Conservation (phyloP, 2,797 vertebrate genomes). For the Iguana delicatissima region DNA sequence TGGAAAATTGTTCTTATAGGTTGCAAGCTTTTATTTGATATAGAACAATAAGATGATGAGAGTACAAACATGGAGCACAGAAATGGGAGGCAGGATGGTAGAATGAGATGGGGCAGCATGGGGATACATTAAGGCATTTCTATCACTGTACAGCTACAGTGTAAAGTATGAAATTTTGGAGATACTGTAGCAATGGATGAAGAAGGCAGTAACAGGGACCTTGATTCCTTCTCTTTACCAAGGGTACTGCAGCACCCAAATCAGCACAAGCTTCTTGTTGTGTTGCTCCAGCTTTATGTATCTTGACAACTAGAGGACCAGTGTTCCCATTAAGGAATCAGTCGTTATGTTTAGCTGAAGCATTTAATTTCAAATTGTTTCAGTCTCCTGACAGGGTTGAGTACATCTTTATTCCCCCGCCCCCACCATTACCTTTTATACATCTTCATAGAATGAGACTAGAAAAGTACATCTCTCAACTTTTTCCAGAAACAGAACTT, state of each 20-base stretch:
- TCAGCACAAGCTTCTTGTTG: background rate
- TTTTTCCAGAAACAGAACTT: background rate
- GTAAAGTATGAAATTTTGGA: background rate
- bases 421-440: background rate
- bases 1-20: background rate
- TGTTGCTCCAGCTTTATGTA: background rate
- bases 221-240: background rate
- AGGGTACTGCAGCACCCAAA: background rate
- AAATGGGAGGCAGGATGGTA: conserved; percentile 29
- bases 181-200: background rate
- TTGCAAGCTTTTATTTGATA: conserved; percentile 2
- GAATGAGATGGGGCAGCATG: conserved; percentile 18
- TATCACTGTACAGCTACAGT: background rate
- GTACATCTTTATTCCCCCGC: background rate
- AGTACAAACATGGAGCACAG: conserved; percentile 28
- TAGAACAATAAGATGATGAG: conserved; percentile 12
- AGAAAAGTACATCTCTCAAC: background rate
- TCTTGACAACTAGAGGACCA: background rate
- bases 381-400: background rate
- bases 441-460: background rate
- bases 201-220: background rate
- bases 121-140: background rate
- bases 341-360: no score
- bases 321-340: background rate
- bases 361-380: background rate